Evolutionary conservation across 37 sponge, comb jelly and placozoan species (phyloP).

Genomic region (Hormiphora californensis): DNA sequence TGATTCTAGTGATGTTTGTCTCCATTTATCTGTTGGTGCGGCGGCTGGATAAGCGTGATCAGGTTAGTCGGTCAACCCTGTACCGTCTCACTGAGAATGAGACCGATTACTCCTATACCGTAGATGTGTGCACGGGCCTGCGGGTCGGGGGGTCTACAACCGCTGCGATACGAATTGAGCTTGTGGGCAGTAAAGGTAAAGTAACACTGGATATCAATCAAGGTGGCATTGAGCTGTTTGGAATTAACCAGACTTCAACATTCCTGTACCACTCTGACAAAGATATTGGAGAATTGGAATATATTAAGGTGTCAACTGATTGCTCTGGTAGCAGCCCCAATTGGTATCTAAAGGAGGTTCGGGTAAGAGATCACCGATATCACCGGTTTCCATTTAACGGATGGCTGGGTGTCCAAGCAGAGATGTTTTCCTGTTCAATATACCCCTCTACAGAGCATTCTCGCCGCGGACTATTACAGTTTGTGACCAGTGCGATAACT

Average conservation of each 20-base stretch:
- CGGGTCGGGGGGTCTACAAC: neutral
- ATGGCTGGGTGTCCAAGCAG: slow-evolving; percentile 8
- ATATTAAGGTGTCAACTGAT: neutral
- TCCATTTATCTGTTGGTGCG: neutral
- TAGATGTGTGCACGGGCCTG: neutral
- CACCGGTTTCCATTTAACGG: neutral
- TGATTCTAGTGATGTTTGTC: neutral
- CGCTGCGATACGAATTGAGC: neutral
- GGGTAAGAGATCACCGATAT: neutral
- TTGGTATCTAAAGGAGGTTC: neutral
- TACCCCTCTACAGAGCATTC: neutral
- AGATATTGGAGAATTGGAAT: neutral
- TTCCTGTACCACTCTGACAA: neutral
- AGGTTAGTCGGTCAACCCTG: neutral
- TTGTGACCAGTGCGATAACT: neutral
- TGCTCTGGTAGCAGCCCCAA: slow-evolving; percentile 10
- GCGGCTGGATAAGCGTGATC: neutral
- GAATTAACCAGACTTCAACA: neutral
- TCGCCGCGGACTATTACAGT: neutral
- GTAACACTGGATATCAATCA: neutral
- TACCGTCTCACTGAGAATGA: neutral
- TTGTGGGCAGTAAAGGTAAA: neutral
- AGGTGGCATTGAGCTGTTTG: neutral
- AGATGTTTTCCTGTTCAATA: neutral
- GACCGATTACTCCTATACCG: neutral